These are phyloP conservation scores for Dreissena rostriformis DNA, from an alignment of 1,140 invertebrate species.

Conservation along the genomic window DNA sequence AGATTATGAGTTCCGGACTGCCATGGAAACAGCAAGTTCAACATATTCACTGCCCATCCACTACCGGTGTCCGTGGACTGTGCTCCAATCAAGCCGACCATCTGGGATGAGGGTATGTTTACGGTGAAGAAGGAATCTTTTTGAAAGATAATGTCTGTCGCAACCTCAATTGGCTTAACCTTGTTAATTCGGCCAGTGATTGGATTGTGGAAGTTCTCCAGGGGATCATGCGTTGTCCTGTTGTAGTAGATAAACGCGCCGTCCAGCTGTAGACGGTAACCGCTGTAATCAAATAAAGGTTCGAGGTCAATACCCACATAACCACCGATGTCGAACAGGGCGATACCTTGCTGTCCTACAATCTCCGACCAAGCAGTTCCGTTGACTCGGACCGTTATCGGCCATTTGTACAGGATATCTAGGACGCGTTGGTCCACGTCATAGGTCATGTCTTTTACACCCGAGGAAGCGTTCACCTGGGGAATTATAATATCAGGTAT, in stretches of 20 bases:
- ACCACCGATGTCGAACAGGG: slow-evolving; percentile 51
- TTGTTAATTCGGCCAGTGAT: slow-evolving; percentile 31
- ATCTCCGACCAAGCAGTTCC: slow-evolving; percentile 57
- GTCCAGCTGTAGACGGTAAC: slow-evolving; percentile 28
- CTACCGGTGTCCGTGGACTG: slow-evolving; percentile 2
- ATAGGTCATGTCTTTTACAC: background rate
- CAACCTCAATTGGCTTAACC: background rate
- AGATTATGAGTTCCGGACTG: background rate
- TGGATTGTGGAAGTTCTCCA: slow-evolving; percentile 36
- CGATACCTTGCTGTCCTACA: slow-evolving; percentile 40
- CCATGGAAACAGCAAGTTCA: slow-evolving; percentile 45
- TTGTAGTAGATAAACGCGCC: background rate
- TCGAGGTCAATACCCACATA: slow-evolving; percentile 23
- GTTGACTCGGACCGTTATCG: slow-evolving; percentile 30
- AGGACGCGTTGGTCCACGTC: slow-evolving; percentile 49
- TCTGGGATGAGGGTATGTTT: slow-evolving; percentile 14
- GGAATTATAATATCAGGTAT: slow-evolving; percentile 62
- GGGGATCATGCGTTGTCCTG: background rate
- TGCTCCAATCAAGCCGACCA: slow-evolving; percentile 36
- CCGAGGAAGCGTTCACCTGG: slow-evolving; percentile 28
- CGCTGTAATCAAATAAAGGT: background rate
- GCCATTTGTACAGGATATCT: slow-evolving; percentile 26
- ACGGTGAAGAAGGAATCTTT: slow-evolving; percentile 48
- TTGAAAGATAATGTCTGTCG: slow-evolving; percentile 20
- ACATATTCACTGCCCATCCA: slow-evolving; percentile 50